Evolutionary conservation across 2,113 vertebrate genomes (phyloP), one percentile per base, ranked within the genome.

Genomic region (Sphaerodactylus townsendi): DNA sequence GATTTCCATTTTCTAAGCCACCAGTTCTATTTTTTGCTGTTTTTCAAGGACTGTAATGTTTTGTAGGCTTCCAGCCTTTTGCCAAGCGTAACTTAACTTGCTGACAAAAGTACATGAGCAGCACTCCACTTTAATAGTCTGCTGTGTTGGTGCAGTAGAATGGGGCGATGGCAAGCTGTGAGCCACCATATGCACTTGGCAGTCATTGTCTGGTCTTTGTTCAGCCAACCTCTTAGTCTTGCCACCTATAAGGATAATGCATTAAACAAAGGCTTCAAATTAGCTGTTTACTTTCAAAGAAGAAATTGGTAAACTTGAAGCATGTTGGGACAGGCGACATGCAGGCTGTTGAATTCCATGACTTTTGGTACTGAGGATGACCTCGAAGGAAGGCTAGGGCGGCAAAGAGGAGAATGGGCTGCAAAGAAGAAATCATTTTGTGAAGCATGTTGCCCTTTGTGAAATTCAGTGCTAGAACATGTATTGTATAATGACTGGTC

Each of bases 121-220:
- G 92, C 88, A 85, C 93, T 95, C 92, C 94, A 93, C 89, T 94
- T 91, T 95, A 95, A 95, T 95, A 91, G 94, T 87, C 90, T 95
- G 92, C 94, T 95, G 93, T 79, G 93, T 93, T 94, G 95, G 94
- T 95, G 93, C 92, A 91, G 92, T 85, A 90, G 94, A 90, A 92
- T 94, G 94, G 94, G 90, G 93, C 82, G 94, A 86, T 84, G 8
- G 93, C 95, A 95, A 95, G 95, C 95, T 95, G 95, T 94, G 95
- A 94, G 86, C 93, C 94, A 92, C 94, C 94, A 95, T 95, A 95
- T 95, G 94, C 92, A 95, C 93, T 95, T 95, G 94, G 94, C 94
- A 94, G 92, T 94, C 94, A 94, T 93, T 95, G 94, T 95, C 94
- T 93, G 93, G 92, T 94, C 93, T 94, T 95, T 95, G 93, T 95